Evolutionary conservation across 2,113 vertebrate species (phyloP).

Genomic region (Misgurnus mizolepis): DNA sequence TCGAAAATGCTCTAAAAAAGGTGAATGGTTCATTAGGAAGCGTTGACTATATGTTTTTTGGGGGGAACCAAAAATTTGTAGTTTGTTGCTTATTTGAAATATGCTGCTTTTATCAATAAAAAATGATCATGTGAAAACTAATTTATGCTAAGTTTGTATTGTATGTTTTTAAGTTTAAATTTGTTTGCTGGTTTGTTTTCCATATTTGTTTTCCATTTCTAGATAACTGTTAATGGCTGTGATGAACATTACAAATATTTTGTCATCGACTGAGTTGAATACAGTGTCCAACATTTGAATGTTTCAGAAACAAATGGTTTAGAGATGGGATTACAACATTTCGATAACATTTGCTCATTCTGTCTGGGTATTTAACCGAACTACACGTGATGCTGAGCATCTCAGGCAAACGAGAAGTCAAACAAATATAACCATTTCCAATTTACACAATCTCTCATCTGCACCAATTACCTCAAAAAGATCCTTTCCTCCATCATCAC

Average conservation of each 20-base stretch:
- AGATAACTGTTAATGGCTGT: too few species aligned
- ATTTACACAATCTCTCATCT: neutral
- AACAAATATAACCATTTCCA: conserved; percentile 30
- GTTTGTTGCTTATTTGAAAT: neutral
- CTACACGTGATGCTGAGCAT: neutral
- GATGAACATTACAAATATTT: neutral
- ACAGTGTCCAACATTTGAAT: neutral
- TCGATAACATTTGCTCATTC: neutral
- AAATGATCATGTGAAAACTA: neutral
- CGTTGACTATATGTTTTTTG: too few species aligned
- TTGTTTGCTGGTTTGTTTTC: neutral
- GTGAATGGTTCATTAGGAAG: too few species aligned
- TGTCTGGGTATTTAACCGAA: neutral
- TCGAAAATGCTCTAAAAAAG: too few species aligned
- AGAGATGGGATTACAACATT: neutral
- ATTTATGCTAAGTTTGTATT: neutral
- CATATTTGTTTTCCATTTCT: too few species aligned
- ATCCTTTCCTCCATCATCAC: neutral
- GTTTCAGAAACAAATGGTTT: conserved; percentile 4
- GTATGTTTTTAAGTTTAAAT: too few species aligned
- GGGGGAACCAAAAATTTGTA: neutral
- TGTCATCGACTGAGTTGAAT: neutral
- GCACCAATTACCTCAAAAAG: neutral
- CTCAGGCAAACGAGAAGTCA: neutral
- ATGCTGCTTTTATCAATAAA: neutral